phyloP scores from a whole-genome alignment of 1,140 invertebrate genomes.

The Drosophila erecta region DNA sequence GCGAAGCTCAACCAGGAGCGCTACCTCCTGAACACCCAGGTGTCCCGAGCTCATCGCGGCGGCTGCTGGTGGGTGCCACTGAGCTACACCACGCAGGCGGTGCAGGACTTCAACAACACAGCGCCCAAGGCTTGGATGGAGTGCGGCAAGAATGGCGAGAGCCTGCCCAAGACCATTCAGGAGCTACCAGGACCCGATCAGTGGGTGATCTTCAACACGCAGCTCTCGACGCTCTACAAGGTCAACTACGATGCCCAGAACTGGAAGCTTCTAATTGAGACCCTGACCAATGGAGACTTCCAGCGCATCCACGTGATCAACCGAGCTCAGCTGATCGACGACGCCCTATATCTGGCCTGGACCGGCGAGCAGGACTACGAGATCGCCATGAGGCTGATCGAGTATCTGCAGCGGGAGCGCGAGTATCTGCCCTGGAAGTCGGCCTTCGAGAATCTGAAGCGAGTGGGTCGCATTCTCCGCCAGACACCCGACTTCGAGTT shows the following conservation, averaged over 20 bases:
- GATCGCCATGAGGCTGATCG: constrained; percentile 87
- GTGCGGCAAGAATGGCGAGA: constrained; percentile 71
- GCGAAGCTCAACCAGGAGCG: constrained; percentile 86
- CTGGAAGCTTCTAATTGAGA: constrained; percentile 88
- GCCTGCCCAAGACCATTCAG: constrained; percentile 65
- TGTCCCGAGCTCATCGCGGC: constrained; percentile 30
- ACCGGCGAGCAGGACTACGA: constrained; percentile 89
- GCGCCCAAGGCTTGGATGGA: constrained; percentile 87
- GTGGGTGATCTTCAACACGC: constrained; percentile 88
- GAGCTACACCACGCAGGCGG: constrained; percentile 88
- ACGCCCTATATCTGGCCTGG: constrained; percentile 91
- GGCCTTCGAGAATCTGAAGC: constrained; percentile 86
- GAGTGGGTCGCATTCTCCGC: constrained; percentile 86
- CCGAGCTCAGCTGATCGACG: constrained; percentile 92
- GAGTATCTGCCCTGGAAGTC: constrained; percentile 89
- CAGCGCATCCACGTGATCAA: constrained; percentile 88
- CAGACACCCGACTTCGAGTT: constrained; percentile 86
- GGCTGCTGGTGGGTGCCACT: constrained; percentile 87
- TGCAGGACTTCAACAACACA: constrained; percentile 88
- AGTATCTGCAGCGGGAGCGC: constrained; percentile 88
- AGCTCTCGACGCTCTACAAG: constrained; percentile 89
- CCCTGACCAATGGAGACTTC: constrained; percentile 86
- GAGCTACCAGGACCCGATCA: constrained; percentile 83
- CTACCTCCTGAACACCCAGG: constrained; percentile 83
- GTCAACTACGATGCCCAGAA: constrained; percentile 91